Conservation (phyloP, 1,140 invertebrate species). For the Varroa destructor region DNA sequence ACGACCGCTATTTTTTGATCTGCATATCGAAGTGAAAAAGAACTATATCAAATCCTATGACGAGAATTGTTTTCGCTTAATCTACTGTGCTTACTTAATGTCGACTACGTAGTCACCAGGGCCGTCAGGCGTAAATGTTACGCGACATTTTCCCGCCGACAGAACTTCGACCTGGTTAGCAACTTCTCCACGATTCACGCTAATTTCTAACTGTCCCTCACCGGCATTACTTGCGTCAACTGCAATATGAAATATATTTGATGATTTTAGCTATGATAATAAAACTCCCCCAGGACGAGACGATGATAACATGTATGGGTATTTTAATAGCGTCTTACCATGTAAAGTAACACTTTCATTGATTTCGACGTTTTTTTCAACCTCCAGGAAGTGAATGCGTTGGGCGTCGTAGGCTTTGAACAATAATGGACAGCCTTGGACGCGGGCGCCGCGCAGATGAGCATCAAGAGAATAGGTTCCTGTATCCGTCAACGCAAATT, state of each 20-base stretch:
- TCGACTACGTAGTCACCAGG: slow-evolving; percentile 84
- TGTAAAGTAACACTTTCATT: slow-evolving; percentile 37
- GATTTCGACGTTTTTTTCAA: slow-evolving; percentile 43
- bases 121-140: slow-evolving; percentile 85
- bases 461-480: slow-evolving; percentile 79
- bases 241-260: slow-evolving; percentile 41
- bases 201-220: slow-evolving; percentile 92
- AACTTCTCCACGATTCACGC: slow-evolving; percentile 92
- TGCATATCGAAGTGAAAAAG: neutral
- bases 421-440: slow-evolving; percentile 67
- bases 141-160: slow-evolving; percentile 78
- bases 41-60: too few species aligned
- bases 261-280: neutral
- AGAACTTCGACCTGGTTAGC: slow-evolving; percentile 95
- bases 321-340: too few species aligned
- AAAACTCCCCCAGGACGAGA: slow-evolving; percentile 3
- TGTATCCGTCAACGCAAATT: slow-evolving; percentile 24
- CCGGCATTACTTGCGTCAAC: slow-evolving; percentile 90
- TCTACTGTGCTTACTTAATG: slow-evolving; percentile 49
- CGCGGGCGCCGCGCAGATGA: slow-evolving; percentile 64
- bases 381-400: slow-evolving; percentile 77
- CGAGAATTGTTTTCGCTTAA: too few species aligned
- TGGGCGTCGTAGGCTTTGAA: slow-evolving; percentile 85
- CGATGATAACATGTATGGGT: neutral
- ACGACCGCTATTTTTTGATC: neutral